Conservation (phyloP, 2,797 vertebrate genomes). For the Manis pentadactyla region DNA sequence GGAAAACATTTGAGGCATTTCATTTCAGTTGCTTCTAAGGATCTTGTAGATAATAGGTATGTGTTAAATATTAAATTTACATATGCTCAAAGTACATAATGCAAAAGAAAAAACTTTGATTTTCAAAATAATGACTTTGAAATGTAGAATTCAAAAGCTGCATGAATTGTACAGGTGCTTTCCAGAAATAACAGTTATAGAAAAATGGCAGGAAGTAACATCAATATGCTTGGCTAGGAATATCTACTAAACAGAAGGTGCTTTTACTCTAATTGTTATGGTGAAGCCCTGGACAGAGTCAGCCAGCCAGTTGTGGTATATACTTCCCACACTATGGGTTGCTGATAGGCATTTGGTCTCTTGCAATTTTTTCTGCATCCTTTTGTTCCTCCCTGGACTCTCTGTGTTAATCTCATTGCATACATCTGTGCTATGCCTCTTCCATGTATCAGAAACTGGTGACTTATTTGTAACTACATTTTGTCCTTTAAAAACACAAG, state of each 20-base stretch:
- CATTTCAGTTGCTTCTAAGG: not conserved
- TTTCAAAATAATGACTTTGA: constrained; percentile 30
- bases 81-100: not conserved
- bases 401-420: not conserved
- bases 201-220: not conserved
- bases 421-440: not conserved
- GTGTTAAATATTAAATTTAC: constrained; percentile 33
- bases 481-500: constrained; percentile 29
- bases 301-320: not conserved
- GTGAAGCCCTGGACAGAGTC: not conserved
- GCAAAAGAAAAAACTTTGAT: not conserved
- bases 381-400: not conserved
- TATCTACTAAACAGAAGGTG: not conserved
- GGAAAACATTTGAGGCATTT: not conserved
- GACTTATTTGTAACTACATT: constrained; percentile 21
- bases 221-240: not conserved
- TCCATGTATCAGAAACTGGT: not conserved
- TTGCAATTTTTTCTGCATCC: not conserved
- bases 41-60: not conserved
- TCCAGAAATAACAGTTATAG: constrained; percentile 46
- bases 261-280: not conserved
- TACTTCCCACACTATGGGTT: not conserved
- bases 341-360: not conserved
- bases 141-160: not conserved
- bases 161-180: not conserved